Evolutionary conservation across 2,797 vertebrate genomes (phyloP).

Genomic region (Takifugu ocellatus): DNA sequence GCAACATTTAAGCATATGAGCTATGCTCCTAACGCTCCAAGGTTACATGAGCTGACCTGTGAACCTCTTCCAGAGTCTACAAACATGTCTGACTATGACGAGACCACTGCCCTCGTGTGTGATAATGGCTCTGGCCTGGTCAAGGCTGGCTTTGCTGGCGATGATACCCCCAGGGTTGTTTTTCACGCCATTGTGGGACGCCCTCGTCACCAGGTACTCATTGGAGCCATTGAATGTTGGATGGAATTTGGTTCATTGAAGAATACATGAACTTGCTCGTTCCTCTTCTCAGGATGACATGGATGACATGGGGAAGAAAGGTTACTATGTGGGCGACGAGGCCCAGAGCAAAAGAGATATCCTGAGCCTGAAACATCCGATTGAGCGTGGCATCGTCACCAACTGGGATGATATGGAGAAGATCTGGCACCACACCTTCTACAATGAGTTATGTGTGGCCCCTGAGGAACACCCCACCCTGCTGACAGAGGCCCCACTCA

Average conservation of each 20-base stretch:
- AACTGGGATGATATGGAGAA: conserved; percentile 98
- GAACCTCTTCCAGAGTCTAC: conserved; percentile 36
- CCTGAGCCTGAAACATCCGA: conserved; percentile 90
- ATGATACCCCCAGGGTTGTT: conserved; percentile 89
- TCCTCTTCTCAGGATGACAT: conserved; percentile 82
- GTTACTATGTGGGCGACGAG: conserved; percentile 90
- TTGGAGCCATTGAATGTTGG: not conserved
- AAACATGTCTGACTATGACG: conserved; percentile 91
- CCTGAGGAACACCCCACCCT: conserved; percentile 92
- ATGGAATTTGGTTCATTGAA: not conserved
- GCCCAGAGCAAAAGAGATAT: conserved; percentile 94
- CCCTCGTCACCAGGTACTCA: conserved; percentile 85
- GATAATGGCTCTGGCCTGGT: conserved; percentile 93
- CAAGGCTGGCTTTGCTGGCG: conserved; percentile 91
- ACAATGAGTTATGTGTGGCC: conserved; percentile 91
- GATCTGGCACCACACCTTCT: conserved; percentile 94
- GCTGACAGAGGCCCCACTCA: conserved; percentile 91
- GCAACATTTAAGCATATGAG: too few relatives aligned
- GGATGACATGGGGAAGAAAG: conserved; percentile 95
- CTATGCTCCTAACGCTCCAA: too few relatives aligned
- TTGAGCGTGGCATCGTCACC: conserved; percentile 92
- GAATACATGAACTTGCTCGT: not conserved
- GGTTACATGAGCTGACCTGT: not conserved
- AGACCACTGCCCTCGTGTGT: conserved; percentile 91
- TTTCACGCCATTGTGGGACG: conserved; percentile 93